Evolutionary conservation across 30 jellyfish, hydroid and myxozoan genomes (phyloP).

Genomic region (Aurelia sp.): DNA sequence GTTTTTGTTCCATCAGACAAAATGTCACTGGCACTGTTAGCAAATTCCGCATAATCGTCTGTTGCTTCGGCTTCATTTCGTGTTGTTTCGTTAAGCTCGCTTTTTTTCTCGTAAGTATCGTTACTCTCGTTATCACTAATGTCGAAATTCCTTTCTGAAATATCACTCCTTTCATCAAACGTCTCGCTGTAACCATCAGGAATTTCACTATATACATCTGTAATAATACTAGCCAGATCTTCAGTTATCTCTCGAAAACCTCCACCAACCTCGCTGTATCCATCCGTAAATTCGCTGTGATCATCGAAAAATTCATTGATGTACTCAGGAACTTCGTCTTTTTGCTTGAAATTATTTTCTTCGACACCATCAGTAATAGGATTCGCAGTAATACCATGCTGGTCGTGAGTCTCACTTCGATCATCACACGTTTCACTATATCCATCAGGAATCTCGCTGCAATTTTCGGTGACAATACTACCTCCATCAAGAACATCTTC

Average conservation of each 20-base stretch:
- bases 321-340: background rate
- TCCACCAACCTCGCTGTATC: conserved; percentile 15
- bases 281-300: conserved; percentile 31
- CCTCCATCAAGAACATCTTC: conserved; percentile 17
- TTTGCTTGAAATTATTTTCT: background rate
- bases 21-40: no score
- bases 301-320: background rate
- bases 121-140: conserved; percentile 3
- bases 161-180: background rate
- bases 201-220: conserved; percentile 6
- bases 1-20: no score
- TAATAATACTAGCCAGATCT: background rate
- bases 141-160: background rate
- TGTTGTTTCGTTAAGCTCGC: background rate
- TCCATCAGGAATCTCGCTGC: conserved; percentile 43
- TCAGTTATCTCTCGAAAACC: background rate
- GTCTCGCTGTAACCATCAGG: conserved; percentile 32
- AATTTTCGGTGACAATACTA: conserved; percentile 1
- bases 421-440: conserved; percentile 18
- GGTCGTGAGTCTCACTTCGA: background rate
- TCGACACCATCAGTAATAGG: background rate
- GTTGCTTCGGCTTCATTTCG: background rate
- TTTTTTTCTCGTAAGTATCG: background rate
- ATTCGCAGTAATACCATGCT: background rate
- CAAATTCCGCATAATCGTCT: background rate